Conservation (phyloP, 2,113 vertebrate genomes). For the Lagopus leucura region DNA sequence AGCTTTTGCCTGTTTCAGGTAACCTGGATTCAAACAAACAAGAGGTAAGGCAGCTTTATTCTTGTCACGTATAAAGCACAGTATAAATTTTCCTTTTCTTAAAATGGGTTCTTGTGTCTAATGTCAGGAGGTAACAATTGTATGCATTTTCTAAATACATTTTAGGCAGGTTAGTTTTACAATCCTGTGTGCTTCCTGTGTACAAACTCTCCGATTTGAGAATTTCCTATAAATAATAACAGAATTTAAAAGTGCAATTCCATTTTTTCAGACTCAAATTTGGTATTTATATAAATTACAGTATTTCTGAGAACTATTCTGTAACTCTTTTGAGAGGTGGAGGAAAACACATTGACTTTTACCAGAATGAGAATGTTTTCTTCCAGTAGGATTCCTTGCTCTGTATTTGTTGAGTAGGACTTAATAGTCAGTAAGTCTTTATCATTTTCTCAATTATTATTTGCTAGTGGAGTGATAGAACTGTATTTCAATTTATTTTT, state of each 20-base stretch:
- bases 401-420: background rate
- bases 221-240: background rate
- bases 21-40: slow-evolving; percentile 64
- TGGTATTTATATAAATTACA: background rate
- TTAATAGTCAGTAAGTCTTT: background rate
- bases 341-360: background rate
- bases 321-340: background rate
- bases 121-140: background rate
- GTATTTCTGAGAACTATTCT: background rate
- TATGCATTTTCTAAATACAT: background rate
- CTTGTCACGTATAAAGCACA: background rate
- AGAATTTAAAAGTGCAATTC: background rate
- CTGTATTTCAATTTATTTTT: background rate
- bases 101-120: background rate
- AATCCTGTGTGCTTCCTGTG: background rate
- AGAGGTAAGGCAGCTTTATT: slow-evolving; percentile 55
- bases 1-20: slow-evolving; percentile 58
- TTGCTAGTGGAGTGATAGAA: background rate
- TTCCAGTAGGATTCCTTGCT: background rate
- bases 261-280: background rate
- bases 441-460: background rate
- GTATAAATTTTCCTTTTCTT: background rate
- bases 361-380: background rate
- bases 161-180: background rate
- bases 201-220: background rate